Evolutionary conservation across 2,797 vertebrate genomes (phyloP).

Genomic region (Carcharodon carcharias): DNA sequence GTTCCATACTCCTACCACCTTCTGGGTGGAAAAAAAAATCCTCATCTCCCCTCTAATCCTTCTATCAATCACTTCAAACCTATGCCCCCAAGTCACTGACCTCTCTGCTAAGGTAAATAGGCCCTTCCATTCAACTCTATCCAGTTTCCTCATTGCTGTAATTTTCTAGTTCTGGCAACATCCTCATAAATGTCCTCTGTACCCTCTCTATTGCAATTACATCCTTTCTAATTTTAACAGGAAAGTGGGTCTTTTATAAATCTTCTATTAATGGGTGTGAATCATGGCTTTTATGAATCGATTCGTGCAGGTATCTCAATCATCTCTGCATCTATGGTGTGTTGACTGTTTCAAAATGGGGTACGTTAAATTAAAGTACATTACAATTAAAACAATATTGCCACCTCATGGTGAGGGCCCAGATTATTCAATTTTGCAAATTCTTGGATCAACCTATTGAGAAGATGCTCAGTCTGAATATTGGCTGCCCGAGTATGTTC

Average conservation of each 20-base stretch:
- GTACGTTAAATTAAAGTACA: background rate
- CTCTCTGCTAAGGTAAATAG: too few species aligned
- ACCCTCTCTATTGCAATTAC: too few species aligned
- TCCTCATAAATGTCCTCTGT: too few species aligned
- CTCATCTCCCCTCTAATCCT: too few species aligned
- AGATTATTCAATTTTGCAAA: background rate
- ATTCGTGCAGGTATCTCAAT: background rate
- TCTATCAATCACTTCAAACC: too few species aligned
- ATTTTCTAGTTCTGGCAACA: too few species aligned
- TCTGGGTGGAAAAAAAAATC: too few species aligned
- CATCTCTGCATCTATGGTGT: background rate
- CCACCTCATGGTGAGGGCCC: background rate
- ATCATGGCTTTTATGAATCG: background rate
- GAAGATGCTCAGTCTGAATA: background rate
- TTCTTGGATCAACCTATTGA: background rate
- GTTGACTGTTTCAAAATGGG: background rate
- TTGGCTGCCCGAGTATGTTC: background rate
- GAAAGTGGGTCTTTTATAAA: background rate
- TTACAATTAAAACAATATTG: background rate
- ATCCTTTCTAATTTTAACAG: background rate
- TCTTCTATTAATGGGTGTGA: background rate
- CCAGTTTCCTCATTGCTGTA: too few species aligned
- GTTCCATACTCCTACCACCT: too few species aligned
- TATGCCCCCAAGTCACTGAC: too few species aligned
- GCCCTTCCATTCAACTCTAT: too few species aligned